Base-by-base conservation (phyloP, 1,140 invertebrate genomes). In the Plectrocnemia conspersa region DNA sequence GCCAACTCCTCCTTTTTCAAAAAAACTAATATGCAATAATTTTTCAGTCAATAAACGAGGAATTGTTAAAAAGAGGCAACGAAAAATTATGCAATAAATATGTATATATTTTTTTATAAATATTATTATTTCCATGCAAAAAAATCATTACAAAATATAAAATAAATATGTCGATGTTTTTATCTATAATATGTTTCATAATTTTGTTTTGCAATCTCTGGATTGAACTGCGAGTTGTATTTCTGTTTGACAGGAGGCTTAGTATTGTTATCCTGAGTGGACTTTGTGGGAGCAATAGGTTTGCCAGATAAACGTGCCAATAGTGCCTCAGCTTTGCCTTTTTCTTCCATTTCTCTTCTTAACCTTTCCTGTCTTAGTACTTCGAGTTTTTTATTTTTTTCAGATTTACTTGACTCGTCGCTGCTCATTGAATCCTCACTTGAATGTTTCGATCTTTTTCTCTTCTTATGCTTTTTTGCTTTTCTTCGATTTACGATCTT, bases 161-260 rank as follows among this genome's bases (percentile, higher is more conserved):
- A n/a, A n/a, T n/a, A n/a, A n/a, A n/a, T n/a, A n/a, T n/a, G n/a
- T n/a, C n/a, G n/a, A n/a, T n/a, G n/a, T n/a, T n/a, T n/a, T n/a
- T n/a, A n/a, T n/a, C n/a, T n/a, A 15, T 40, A 4, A 32, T 47
- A 50, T 66, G 65, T 76, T 63, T 70, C 72, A 66, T 73, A 81
- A 76, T 91, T 91, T 74, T 91, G 88, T 65, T 84, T 80, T 18
- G 89, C 89, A 24, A 92, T 69, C 72, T 89, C 82, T 42, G 93
- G 93, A 75, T 93, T 95, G 68, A 91, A 96, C 72, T 95, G 91
- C 5, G 89, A 92, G 77, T 93, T 93, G 67, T 97, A 96, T 74
- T 85, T 88, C 64, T 86, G 82, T 63, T 78, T 77, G 2, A 81
- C 68, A 56, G 62, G 59, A 41, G 67, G 64, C 61, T 69, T 58